Evolutionary conservation across 2,113 vertebrate genomes (phyloP).

Genomic region (Emydura subglobosa): DNA sequence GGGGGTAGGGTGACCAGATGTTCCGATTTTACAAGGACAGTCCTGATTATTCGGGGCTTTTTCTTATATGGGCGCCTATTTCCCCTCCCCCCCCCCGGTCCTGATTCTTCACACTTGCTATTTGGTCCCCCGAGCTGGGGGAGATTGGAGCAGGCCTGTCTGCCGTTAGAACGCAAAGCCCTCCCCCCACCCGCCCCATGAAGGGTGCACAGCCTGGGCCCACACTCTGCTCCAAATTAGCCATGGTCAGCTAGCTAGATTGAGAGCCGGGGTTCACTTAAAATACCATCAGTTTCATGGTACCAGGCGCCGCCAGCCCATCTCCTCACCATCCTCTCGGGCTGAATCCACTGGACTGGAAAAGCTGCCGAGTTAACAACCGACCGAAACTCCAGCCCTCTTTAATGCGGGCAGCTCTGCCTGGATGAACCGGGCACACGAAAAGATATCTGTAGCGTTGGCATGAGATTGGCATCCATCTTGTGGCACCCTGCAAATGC

Average conservation of each 20-base stretch:
- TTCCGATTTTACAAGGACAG: no score
- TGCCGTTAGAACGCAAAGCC: background rate
- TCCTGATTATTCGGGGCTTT: no score
- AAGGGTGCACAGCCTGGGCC: accelerated
- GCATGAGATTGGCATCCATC: background rate
- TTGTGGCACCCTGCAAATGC: background rate
- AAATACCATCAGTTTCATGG: accelerated
- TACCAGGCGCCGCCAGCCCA: background rate
- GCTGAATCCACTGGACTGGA: background rate
- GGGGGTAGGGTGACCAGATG: background rate
- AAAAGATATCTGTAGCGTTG: background rate
- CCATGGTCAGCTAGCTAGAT: background rate
- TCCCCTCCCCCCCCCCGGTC: no score
- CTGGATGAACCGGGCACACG: accelerated
- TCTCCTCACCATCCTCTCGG: background rate
- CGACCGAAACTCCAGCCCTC: background rate
- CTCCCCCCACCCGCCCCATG: no score
- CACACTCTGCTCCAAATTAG: background rate
- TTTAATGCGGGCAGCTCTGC: background rate
- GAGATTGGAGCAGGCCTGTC: background rate
- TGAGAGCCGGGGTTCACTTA: background rate
- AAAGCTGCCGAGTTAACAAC: background rate
- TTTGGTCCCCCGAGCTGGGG: no score
- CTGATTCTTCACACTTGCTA: no score
- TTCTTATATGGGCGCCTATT: no score